Base-by-base conservation (phyloP, 2,113 vertebrate species). In the Lycaon pictus region DNA sequence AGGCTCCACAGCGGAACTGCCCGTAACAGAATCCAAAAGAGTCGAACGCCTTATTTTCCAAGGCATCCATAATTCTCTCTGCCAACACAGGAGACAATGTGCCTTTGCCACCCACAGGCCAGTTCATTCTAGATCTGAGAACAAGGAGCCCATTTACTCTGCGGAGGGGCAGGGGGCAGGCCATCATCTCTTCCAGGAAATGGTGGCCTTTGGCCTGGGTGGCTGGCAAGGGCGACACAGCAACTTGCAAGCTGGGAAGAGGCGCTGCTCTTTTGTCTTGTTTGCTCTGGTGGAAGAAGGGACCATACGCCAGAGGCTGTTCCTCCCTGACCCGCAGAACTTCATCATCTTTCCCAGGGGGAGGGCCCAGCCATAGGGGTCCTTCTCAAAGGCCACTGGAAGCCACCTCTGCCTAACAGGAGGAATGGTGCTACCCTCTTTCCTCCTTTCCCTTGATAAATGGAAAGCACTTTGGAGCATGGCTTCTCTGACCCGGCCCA, bases 111-210 rank as follows among this genome's bases (percentile, higher is more conserved):
- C 90, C 84, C 97, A 90, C 85, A 16, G 72, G 27, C 87, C 81
- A 56, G 88, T 93, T 94, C 92, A 77, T 92, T 97, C 97, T 93
- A 60, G 63, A 23, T 62, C 80, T 0, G 79, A 88, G 53, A 74
- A 98, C 95, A 97, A 98, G 90, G 81, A 62, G 27, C 77, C 72
- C 92, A 88, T 97, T 98, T 74, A 97, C 20, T 35, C 48, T 43
- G 9, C 2, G 13, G 53, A 96, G 82, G 93, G 62, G 80, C n/a
- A 29, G 23, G 32, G 88, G 88, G 20, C 37, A 53, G 79, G 87
- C 85, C 55, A 11, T 5, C 55, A 1, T 79, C 76, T 90, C 81
- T 93, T 88, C 69, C 89, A 94, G 95, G 84, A 95, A 96, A 85
- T 0, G 7, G 92, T 81, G 84, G 56, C 88, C 95, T 96, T 74